Percentiles rank a stretch among this genome's conserved stretches.
phyloP scores from a whole-genome alignment of 2,113 vertebrate genomes.

The Forbesichthys papilliferus region DNA sequence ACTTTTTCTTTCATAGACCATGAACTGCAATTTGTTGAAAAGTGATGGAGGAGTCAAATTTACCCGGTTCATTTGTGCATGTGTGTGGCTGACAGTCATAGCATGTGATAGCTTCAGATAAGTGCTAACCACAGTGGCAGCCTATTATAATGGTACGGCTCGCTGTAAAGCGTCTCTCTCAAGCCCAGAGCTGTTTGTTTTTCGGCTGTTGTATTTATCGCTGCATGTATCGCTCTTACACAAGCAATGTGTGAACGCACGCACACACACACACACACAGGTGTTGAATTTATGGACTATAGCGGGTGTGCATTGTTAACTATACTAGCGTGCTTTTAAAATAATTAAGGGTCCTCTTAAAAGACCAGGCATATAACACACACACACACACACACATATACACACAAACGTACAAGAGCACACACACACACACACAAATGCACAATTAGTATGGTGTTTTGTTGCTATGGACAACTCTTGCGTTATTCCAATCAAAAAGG shows the following conservation, averaged over 20 bases:
- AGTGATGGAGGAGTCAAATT: no score
- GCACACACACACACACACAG: neutral
- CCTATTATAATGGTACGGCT: no score
- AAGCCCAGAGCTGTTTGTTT: neutral
- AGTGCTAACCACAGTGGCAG: no score
- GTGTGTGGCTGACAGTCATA: no score
- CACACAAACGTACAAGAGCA: neutral
- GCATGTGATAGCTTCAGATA: no score
- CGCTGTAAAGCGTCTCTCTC: no score
- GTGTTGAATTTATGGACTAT: constrained; percentile 31
- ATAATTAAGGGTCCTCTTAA: constrained; percentile 59
- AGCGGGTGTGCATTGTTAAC: constrained; percentile 49
- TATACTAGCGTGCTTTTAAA: constrained; percentile 67
- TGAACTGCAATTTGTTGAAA: no score
- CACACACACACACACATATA: constrained; percentile 23
- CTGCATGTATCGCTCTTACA: neutral
- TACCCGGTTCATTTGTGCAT: no score
- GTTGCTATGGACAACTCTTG: constrained; percentile 36
- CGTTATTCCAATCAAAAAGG: constrained; percentile 17
- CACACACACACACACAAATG: constrained; percentile 25
- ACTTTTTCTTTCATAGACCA: no score
- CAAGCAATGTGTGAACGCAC: neutral
- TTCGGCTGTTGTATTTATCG: neutral
- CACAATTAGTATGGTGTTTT: constrained; percentile 52
- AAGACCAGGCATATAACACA: constrained; percentile 32